Evolutionary conservation across 2,888 invertebrate species (phyloP).

Genomic region (Steinernema scapterisci): DNA sequence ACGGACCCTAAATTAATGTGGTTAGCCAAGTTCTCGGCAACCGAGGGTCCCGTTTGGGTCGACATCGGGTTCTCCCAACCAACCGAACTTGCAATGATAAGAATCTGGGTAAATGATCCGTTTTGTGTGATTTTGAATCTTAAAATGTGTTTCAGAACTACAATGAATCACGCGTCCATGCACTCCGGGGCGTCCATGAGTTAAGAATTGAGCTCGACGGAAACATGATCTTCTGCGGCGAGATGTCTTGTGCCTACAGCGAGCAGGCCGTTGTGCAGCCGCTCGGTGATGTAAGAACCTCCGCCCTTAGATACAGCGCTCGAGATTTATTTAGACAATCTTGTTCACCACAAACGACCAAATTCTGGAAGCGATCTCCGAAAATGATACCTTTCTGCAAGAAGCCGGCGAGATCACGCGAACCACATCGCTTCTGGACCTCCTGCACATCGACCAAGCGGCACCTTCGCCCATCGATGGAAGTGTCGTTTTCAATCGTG

Average conservation of each 20-base stretch:
- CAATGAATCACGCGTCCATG: constrained; percentile 84
- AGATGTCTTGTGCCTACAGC: constrained; percentile 81
- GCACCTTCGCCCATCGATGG: not conserved
- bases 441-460: constrained; percentile 8
- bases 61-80: constrained; percentile 51
- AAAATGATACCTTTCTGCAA: constrained; percentile 69
- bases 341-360: constrained; percentile 80
- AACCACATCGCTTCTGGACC: constrained; percentile 36
- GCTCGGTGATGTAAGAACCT: constrained; percentile 70
- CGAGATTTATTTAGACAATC: constrained; percentile 76
- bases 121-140: too few species aligned
- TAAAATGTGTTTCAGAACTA: constrained; percentile 75
- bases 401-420: constrained; percentile 38
- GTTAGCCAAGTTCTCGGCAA: constrained; percentile 44
- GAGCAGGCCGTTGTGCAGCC: constrained; percentile 74
- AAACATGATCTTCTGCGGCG: constrained; percentile 78
- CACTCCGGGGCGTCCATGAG: constrained; percentile 78
- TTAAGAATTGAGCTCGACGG: constrained; percentile 77
- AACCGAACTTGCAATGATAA: constrained; percentile 56
- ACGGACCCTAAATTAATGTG: constrained; percentile 43
- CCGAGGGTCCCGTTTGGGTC: constrained; percentile 43
- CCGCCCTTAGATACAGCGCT: too few species aligned
- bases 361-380: constrained; percentile 75
- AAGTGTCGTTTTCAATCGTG: not conserved
- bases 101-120: constrained; percentile 54